Evolutionary conservation across 2,888 invertebrate genomes (phyloP).

Genomic region (Papilio elwesi): DNA sequence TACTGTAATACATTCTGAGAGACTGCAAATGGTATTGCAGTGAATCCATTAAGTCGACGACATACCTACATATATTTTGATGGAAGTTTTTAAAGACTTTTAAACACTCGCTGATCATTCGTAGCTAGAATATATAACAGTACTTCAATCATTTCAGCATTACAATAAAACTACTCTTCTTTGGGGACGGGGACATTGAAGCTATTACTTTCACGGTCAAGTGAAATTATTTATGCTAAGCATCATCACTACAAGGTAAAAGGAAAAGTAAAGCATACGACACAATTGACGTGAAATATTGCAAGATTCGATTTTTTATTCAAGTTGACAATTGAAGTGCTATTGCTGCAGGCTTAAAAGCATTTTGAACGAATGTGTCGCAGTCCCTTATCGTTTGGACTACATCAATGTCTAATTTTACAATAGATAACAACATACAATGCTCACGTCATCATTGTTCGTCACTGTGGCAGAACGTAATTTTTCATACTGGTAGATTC

Average conservation of each 20-base stretch:
- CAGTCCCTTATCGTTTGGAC: constrained; percentile 4
- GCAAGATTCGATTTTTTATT: neutral
- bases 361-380: neutral
- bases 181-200: too few relatives aligned
- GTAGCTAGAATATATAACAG: too few relatives aligned
- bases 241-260: too few relatives aligned
- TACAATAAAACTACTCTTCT: too few relatives aligned
- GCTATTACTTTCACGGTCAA: too few relatives aligned
- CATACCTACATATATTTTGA: neutral
- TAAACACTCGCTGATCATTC: neutral
- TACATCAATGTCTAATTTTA: neutral
- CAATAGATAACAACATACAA: neutral
- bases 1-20: too few relatives aligned
- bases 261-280: neutral
- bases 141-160: too few relatives aligned
- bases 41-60: neutral
- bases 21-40: neutral
- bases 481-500: neutral
- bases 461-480: neutral
- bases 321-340: neutral
- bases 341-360: neutral
- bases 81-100: neutral
- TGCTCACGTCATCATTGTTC: neutral
- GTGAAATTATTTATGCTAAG: too few relatives aligned
- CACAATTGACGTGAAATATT: neutral